Conservation (phyloP, 1,140 invertebrate genomes). For the Drosophila punjabiensis region DNA sequence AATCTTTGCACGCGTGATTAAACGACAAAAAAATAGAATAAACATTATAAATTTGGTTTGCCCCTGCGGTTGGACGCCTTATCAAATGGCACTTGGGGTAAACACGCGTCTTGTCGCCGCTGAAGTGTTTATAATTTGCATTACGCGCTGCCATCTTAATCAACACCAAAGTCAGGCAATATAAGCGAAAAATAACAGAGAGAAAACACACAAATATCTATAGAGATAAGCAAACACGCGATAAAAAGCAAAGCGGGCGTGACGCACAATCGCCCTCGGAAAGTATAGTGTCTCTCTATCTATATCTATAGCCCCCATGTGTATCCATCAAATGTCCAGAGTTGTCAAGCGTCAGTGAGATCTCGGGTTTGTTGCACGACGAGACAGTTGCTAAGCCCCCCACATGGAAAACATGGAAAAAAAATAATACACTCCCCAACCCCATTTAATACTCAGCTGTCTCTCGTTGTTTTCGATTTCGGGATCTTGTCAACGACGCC, state of each 20-base stretch:
- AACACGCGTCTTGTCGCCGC: constrained; percentile 53
- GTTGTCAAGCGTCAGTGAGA: constrained; percentile 62
- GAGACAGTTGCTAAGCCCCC: constrained; percentile 74
- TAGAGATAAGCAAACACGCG: constrained; percentile 67
- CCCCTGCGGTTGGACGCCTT: constrained; percentile 18
- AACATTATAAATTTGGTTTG: constrained; percentile 32
- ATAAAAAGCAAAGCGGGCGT: constrained; percentile 64
- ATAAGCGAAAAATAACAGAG: constrained; percentile 17
- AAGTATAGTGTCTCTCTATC: constrained; percentile 19
- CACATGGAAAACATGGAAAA: constrained; percentile 4
- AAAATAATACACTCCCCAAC: constrained; percentile 10
- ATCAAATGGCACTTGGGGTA: constrained; percentile 46
- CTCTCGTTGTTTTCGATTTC: constrained; percentile 85
- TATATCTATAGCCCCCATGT: constrained; percentile 27
- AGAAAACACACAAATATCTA: constrained; percentile 54
- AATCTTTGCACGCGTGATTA: constrained; percentile 27
- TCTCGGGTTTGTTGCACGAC: constrained; percentile 84
- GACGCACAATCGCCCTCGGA: constrained; percentile 56
- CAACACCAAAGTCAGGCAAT: constrained; percentile 38
- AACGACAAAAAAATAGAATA: constrained; percentile 20
- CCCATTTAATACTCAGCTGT: constrained; percentile 72
- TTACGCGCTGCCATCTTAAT: constrained; percentile 59
- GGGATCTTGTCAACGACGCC: constrained; percentile 80
- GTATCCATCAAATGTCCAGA: constrained; percentile 35
- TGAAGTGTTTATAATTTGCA: constrained; percentile 74